A percentile compares a stretch with the other conserved stretches of the same genome.
These are phyloP conservation scores for Stichodactyla mertensii DNA, from an alignment of 64 coral and sea anemone genomes.

Conservation along the genomic window DNA sequence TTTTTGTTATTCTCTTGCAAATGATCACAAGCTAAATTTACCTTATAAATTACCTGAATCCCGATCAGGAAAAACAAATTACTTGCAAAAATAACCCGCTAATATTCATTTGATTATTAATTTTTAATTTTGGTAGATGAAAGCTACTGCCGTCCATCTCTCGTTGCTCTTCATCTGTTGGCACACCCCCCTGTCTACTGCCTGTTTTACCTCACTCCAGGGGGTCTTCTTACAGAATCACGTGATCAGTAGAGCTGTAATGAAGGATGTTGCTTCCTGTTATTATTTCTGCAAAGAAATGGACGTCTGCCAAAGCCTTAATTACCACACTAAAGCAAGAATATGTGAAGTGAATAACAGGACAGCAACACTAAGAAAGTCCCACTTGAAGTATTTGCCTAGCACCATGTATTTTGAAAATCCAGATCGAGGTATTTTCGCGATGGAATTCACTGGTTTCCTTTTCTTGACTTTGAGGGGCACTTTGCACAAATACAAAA, in stretches of 20 bases:
- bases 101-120: no score
- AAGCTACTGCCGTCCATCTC: background rate
- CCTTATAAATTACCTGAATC: no score
- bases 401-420: background rate
- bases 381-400: background rate
- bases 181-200: background rate
- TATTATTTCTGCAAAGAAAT: background rate
- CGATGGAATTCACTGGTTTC: background rate
- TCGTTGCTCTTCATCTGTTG: background rate
- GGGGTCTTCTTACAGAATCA: background rate
- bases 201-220: background rate
- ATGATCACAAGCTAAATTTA: no score
- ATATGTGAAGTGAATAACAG: background rate
- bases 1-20: no score
- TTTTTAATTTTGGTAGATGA: no score
- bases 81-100: no score
- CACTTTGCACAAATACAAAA: no score
- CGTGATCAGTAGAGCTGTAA: background rate
- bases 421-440: background rate
- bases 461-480: no score
- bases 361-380: background rate
- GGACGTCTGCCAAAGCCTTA: background rate
- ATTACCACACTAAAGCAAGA: background rate
- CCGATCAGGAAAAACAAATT: no score
- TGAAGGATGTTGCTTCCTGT: background rate